Conservation (phyloP, 2,113 vertebrate species). For the Eubucco bourcierii region DNA sequence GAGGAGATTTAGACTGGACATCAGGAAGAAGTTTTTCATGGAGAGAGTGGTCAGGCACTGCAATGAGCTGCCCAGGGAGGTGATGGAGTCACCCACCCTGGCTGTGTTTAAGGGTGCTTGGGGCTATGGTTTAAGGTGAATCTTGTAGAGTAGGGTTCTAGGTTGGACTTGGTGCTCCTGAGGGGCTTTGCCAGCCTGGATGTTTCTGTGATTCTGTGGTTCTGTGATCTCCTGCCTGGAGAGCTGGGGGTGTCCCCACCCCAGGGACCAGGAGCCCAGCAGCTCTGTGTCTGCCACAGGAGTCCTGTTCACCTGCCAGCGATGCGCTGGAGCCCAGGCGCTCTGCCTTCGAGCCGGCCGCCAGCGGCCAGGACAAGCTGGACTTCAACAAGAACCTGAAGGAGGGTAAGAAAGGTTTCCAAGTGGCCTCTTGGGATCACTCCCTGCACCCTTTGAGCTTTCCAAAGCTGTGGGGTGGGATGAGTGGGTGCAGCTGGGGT, state of each 20-base stretch:
- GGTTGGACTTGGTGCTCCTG: too few species aligned
- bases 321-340: constrained; percentile 72
- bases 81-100: too few species aligned
- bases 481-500: too few species aligned
- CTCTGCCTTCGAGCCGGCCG: constrained; percentile 69
- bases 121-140: too few species aligned
- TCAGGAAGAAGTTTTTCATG: too few species aligned
- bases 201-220: too few species aligned
- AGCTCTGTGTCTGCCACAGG: constrained; percentile 20
- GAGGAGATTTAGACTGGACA: too few species aligned
- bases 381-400: constrained; percentile 84
- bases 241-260: accelerated
- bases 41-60: too few species aligned
- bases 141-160: too few species aligned
- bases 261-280: accelerated
- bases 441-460: accelerated
- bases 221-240: not conserved
- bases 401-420: constrained; percentile 77
- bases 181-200: too few species aligned
- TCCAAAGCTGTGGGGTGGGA: not conserved
- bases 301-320: constrained; percentile 74
- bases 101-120: too few species aligned
- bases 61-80: too few species aligned
- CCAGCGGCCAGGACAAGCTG: constrained; percentile 73
- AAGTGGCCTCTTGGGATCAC: accelerated